A percentile compares a stretch with the other conserved stretches of the same genome.
These are phyloP conservation scores for Sparus aurata DNA, from an alignment of 2,797 vertebrate genomes.

Conservation along the genomic window DNA sequence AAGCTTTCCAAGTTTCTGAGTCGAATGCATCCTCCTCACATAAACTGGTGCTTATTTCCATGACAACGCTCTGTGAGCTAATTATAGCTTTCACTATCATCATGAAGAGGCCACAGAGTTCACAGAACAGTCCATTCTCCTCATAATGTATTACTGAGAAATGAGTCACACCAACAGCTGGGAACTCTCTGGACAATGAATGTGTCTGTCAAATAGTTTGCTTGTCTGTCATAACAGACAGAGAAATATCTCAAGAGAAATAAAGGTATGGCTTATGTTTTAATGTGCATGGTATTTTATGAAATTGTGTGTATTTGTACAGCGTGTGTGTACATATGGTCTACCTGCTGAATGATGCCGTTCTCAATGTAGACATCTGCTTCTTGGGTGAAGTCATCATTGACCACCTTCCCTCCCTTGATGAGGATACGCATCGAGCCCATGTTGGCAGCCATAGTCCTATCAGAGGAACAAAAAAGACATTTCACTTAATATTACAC, in stretches of 20 bases:
- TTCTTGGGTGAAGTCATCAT: slow-evolving; percentile 97
- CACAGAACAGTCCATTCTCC: slow-evolving; percentile 19
- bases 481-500: neutral
- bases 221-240: neutral
- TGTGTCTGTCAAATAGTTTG: neutral
- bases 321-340: slow-evolving; percentile 65
- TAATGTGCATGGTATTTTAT: neutral
- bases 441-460: slow-evolving; percentile 92
- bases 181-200: neutral
- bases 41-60: slow-evolving; percentile 52
- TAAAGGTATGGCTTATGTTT: neutral
- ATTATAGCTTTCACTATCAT: slow-evolving; percentile 41
- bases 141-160: slow-evolving; percentile 27
- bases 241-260: neutral
- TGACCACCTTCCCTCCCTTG: slow-evolving; percentile 98
- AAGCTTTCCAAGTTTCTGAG: slow-evolving; percentile 37
- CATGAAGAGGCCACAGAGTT: slow-evolving; percentile 28
- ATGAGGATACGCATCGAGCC: slow-evolving; percentile 95
- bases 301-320: neutral
- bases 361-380: slow-evolving; percentile 99
- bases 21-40: slow-evolving; percentile 25
- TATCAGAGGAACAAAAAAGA: slow-evolving; percentile 45
- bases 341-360: slow-evolving; percentile 97
- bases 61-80: slow-evolving; percentile 53
- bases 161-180: slow-evolving; percentile 54